Percentiles rank a stretch among this genome's conserved stretches.
phyloP scores from a whole-genome alignment of 1,140 invertebrate genomes.

The Ceratoteleas bidentatus region DNA sequence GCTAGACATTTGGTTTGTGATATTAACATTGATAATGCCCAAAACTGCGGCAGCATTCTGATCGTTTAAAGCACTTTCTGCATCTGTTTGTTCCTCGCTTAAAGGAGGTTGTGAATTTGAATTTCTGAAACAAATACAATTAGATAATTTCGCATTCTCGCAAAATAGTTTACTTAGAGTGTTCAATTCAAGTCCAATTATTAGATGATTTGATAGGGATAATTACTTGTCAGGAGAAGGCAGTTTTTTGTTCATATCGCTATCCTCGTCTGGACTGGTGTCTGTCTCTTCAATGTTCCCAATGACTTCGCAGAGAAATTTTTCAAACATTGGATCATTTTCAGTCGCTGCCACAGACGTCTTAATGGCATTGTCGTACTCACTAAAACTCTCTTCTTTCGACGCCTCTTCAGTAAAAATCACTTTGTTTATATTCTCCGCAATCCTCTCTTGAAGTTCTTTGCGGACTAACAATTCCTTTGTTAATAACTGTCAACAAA shows the following conservation, averaged over 20 bases:
- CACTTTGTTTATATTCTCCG: conserved; percentile 81
- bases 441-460: conserved; percentile 80
- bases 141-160: too few relatives aligned
- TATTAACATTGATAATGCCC: conserved; percentile 77
- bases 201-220: too few relatives aligned
- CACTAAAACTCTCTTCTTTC: conserved; percentile 68
- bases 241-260: conserved; percentile 43
- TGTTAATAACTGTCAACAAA: conserved; percentile 72
- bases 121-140: conserved; percentile 4
- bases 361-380: conserved; percentile 77
- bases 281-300: conserved; percentile 71
- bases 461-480: conserved; percentile 77
- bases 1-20: conserved; percentile 31
- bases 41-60: conserved; percentile 77
- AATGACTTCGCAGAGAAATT: conserved; percentile 78
- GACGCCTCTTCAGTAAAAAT: conserved; percentile 68
- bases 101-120: conserved; percentile 48
- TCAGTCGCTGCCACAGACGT: conserved; percentile 77
- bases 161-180: too few relatives aligned
- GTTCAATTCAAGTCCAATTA: too few relatives aligned
- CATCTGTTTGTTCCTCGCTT: conserved; percentile 51
- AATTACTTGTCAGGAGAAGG: conserved; percentile 27
- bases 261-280: conserved; percentile 73
- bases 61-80: conserved; percentile 68
- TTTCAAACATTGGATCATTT: conserved; percentile 79